phyloP scores from a whole-genome alignment of 1,140 invertebrate genomes.

The Nomia melanderi region DNA sequence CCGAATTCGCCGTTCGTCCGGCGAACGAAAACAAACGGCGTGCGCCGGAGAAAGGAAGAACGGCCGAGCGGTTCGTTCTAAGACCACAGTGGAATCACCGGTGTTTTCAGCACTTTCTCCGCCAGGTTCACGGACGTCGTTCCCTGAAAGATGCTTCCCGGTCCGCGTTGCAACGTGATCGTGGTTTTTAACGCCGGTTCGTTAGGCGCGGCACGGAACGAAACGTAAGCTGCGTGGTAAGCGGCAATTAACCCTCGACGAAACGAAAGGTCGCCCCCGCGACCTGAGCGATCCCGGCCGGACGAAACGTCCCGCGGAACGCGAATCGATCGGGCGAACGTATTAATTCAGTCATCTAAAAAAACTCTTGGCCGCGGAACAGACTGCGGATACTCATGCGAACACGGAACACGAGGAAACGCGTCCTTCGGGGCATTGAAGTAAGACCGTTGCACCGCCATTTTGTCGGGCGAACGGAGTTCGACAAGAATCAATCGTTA shows the following conservation, averaged over 20 bases:
- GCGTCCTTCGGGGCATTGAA: no score
- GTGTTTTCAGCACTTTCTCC: conserved; percentile 14
- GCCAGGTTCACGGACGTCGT: conserved; percentile 22
- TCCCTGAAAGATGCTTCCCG: neutral
- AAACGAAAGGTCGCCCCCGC: conserved; percentile 17
- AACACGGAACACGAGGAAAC: no score
- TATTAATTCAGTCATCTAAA: no score
- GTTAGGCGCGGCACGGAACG: neutral
- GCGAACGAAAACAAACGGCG: conserved; percentile 18
- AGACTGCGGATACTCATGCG: no score
- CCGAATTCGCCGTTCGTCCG: neutral
- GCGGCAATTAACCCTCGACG: conserved; percentile 14
- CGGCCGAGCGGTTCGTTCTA: neutral
- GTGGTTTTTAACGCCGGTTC: neutral
- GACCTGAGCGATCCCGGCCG: no score
- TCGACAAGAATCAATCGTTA: no score
- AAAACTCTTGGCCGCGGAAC: no score
- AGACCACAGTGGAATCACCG: neutral
- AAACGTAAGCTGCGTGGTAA: conserved; percentile 8
- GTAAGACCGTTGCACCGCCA: no score
- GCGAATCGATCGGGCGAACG: no score
- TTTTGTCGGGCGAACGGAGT: no score
- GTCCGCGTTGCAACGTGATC: neutral
- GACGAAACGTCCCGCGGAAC: no score
- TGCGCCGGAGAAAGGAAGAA: neutral